Evolutionary conservation across 2,113 vertebrate species (phyloP), one percentile per base, ranked within the genome.

Genomic region (Odobenus rosmarus): DNA sequence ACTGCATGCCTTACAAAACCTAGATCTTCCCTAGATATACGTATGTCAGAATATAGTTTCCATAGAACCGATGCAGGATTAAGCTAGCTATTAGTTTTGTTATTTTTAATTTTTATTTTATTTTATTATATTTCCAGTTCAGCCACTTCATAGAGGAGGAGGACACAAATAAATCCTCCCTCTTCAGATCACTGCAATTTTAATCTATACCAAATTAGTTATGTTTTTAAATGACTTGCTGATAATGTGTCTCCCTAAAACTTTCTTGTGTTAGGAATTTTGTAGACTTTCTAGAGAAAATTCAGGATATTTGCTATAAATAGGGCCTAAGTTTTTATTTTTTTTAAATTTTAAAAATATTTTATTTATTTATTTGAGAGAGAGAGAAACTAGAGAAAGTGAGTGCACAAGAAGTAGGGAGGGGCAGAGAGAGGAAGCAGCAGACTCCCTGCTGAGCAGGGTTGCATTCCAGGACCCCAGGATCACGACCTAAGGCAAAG

Each of bases 221-320:
- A 83, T 69, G 28, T 55, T 96, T 46, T 91, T 74, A 62, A 91
- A 64, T 36, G 39, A 72, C 61, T 71, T 88, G n/a, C 46, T 93
- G 62, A 72, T 80, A 81, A 51, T 71, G 13, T 39, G 1, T 72
- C 82, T 88, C 51, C 19, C 5, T 57, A 24, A 33, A 88, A 26
- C 61, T 64, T 82, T 79, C 31, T 74, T 69, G 67, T 64, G 64
- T 21, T 24, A 57, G 28, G 26, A 42, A 28, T 81, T 90, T 69
- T 67, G 12, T 83, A 87, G 64, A 74, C 61, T 55, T 84, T 87
- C 46, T 19, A 23, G 42, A 69, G 42, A 92, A 77, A 93, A 85
- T 42, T 76, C 9, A 64, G 5, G 3, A 13, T 79, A 28, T 46
- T 92, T 9, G 13, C 3, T 59, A 6, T 55, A 46, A 53, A 59